Evolutionary conservation across 2,888 invertebrate species (phyloP).

Genomic region (Noctuana brunneofusca): DNA sequence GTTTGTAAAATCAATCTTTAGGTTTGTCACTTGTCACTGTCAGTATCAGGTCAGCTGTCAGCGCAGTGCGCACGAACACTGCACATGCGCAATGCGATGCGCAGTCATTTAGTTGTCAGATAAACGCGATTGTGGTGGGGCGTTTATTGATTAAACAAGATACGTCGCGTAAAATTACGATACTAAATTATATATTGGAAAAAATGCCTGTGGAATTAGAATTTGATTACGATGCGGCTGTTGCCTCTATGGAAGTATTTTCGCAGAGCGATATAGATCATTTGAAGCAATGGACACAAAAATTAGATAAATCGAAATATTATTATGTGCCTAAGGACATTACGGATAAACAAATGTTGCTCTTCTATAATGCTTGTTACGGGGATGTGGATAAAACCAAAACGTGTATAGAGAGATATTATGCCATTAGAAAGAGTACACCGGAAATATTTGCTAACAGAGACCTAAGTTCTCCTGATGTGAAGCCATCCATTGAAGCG

Average conservation of each 20-base stretch:
- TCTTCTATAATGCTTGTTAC: constrained; percentile 86
- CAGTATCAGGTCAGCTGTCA: background rate
- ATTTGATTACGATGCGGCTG: constrained; percentile 69
- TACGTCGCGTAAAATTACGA: constrained; percentile 56
- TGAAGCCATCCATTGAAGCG: constrained; percentile 69
- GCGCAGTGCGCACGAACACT: background rate
- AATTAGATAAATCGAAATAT: constrained; percentile 74
- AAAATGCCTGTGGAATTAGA: constrained; percentile 72
- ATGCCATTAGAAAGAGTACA: constrained; percentile 79
- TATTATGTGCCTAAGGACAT: constrained; percentile 78
- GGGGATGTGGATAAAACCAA: constrained; percentile 83
- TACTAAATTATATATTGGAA: constrained; percentile 39
- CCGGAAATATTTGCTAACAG: constrained; percentile 86
- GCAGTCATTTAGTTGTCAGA: constrained; percentile 64
- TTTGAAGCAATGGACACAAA: constrained; percentile 73
- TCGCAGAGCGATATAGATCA: constrained; percentile 74
- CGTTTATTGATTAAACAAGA: constrained; percentile 47
- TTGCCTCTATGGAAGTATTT: constrained; percentile 73
- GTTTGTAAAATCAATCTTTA: too few species aligned
- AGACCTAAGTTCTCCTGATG: constrained; percentile 72
- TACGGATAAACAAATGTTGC: constrained; percentile 83
- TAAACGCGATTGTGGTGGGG: constrained; percentile 43
- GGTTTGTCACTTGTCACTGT: background rate
- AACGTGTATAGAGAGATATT: constrained; percentile 85
- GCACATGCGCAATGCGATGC: background rate